phyloP scores from a whole-genome alignment of 2,797 vertebrate species.

The Coreius guichenoti region DNA sequence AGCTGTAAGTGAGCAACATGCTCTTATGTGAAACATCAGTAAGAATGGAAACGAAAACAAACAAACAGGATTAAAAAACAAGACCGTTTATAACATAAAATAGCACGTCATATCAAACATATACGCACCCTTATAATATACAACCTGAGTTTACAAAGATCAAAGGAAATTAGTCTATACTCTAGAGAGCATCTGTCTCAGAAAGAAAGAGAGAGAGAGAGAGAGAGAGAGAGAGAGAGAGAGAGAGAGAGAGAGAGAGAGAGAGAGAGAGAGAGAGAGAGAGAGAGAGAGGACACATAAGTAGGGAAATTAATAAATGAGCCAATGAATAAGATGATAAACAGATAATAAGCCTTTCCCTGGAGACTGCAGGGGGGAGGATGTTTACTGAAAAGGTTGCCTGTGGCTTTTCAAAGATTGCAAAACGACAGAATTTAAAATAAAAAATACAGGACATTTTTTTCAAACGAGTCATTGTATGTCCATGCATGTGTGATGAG shows the following conservation, averaged over 20 bases:
- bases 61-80: constrained; percentile 22
- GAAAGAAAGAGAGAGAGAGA: constrained; percentile 35
- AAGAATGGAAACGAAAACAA: constrained; percentile 17
- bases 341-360: constrained; percentile 20
- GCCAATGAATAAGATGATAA: constrained; percentile 34
- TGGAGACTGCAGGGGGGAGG: background rate
- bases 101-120: background rate
- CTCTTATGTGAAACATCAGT: constrained; percentile 40
- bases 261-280: no score
- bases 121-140: background rate
- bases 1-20: constrained; percentile 7
- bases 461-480: background rate
- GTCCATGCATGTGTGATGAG: background rate
- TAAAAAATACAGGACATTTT: constrained; percentile 63
- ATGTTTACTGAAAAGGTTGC: constrained; percentile 1
- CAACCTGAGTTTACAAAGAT: constrained; percentile 3
- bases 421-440: constrained; percentile 55
- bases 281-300: constrained; percentile 42
- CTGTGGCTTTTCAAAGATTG: constrained; percentile 26
- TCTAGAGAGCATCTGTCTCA: constrained; percentile 52
- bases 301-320: constrained; percentile 42
- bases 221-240: constrained; percentile 43
- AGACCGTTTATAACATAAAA: background rate
- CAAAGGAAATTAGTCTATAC: constrained; percentile 23
- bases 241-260: constrained; percentile 42